Conservation (phyloP, 2,113 vertebrate species). For the Myotis yumanensis region DNA sequence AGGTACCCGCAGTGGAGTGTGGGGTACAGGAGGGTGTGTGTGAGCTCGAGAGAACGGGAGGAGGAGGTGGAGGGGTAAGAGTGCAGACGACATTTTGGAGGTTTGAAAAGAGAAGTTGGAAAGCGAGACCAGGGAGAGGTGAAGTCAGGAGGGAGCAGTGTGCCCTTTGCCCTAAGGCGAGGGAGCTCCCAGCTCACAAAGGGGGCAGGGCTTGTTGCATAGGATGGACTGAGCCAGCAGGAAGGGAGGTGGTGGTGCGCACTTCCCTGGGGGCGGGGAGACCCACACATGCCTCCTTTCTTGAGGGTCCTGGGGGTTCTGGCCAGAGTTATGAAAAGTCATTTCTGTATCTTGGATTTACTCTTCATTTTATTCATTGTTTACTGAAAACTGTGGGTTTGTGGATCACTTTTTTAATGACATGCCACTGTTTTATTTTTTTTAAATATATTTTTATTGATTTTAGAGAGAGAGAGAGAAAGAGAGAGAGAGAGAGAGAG, state of each 20-base stretch:
- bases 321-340: background rate
- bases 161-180: background rate
- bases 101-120: conserved; percentile 4
- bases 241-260: background rate
- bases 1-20: background rate
- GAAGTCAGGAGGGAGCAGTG: background rate
- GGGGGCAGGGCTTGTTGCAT: background rate
- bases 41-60: background rate
- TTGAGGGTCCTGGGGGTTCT: background rate
- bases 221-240: background rate
- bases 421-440: no score
- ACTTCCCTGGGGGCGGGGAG: background rate
- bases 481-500: no score
- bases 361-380: background rate
- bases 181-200: background rate
- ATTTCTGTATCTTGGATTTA: conserved; percentile 23
- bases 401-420: background rate
- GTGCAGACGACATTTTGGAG: background rate
- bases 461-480: no score
- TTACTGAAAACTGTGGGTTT: background rate
- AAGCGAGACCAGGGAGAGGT: background rate
- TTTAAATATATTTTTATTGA: no score
- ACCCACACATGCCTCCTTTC: background rate
- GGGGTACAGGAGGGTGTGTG: background rate
- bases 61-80: background rate